Base-by-base conservation (phyloP, 2,888 invertebrate genomes). In the Oscheius sp. region DNA sequence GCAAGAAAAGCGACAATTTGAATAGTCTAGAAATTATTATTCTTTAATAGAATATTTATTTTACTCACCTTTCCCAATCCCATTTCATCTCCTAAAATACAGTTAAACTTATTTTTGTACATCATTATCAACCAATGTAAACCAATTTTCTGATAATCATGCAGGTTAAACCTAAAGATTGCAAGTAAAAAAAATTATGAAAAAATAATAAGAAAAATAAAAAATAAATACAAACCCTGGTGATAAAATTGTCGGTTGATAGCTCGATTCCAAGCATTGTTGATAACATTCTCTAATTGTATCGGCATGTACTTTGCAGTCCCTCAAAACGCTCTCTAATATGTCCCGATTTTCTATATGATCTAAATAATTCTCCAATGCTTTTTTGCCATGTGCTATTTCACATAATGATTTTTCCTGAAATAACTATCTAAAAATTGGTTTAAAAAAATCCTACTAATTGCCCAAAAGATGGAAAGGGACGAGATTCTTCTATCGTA, bases 11-110 rank as follows among this genome's bases (percentile, higher is more conserved):
- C 91, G 74, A 95, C 94, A n/a, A 94, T 92, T 87, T 95, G 94
- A 73, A 95, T 91, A 0, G 95, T 95, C 88, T 95, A 95, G 8
- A 36, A 36, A 14, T 36, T 36, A 36, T 36, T 9, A 36, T 36
- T 36, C n/a, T n/a, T n/a, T n/a, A n/a, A n/a, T n/a, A n/a, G n/a
- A n/a, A n/a, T n/a, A n/a, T n/a, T n/a, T n/a, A n/a, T n/a, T n/a
- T n/a, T n/a, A n/a, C n/a, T n/a, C n/a, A n/a, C n/a, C n/a, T 41
- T 41, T 4, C 56, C 59, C 22, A 59, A 32, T 8, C 87, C 88
- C 96, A 97, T 97, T 89, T 97, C 96, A 87, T 97, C 96, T 0
- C 95, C 96, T 73, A 97, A 89, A 82, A 97, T 95, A 0, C 94
- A 94, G 84, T 95, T 95, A 45, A 96, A 68, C 4, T 74, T 72